Evolutionary conservation across 2,797 vertebrate genomes (phyloP).

Genomic region (Scolopax rusticola): DNA sequence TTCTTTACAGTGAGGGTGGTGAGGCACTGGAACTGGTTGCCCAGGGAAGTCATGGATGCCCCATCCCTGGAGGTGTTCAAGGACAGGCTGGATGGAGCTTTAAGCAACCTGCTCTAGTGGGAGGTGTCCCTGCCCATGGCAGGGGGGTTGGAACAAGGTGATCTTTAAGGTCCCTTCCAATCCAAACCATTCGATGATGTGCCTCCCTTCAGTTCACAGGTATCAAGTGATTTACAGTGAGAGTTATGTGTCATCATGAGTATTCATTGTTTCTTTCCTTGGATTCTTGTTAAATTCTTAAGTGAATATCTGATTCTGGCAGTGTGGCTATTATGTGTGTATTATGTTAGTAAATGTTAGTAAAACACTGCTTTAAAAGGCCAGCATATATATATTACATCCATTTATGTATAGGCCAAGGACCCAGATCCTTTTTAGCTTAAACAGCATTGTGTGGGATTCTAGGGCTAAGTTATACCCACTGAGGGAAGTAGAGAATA

Average conservation of each 20-base stretch:
- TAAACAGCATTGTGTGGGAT: neutral
- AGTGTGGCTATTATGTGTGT: neutral
- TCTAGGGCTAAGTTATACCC: neutral
- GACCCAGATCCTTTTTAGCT: neutral
- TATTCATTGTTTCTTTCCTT: neutral
- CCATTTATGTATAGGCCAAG: neutral
- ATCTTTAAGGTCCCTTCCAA: neutral
- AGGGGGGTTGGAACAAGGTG: neutral
- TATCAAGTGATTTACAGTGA: neutral
- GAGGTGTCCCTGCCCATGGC: neutral
- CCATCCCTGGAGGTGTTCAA: neutral
- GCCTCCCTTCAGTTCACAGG: neutral
- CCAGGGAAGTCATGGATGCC: neutral
- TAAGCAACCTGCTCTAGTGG: neutral
- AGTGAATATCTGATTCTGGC: neutral
- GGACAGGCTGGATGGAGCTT: neutral
- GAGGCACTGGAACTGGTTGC: neutral
- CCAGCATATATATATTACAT: neutral
- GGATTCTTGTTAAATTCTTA: neutral
- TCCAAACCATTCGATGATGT: neutral
- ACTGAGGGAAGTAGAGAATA: neutral
- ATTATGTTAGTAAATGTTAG: neutral
- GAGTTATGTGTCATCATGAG: neutral
- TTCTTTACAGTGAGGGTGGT: neutral
- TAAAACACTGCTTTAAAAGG: neutral